phyloP scores from a whole-genome alignment of 2,888 invertebrate species.

The Magallana nippona region DNA sequence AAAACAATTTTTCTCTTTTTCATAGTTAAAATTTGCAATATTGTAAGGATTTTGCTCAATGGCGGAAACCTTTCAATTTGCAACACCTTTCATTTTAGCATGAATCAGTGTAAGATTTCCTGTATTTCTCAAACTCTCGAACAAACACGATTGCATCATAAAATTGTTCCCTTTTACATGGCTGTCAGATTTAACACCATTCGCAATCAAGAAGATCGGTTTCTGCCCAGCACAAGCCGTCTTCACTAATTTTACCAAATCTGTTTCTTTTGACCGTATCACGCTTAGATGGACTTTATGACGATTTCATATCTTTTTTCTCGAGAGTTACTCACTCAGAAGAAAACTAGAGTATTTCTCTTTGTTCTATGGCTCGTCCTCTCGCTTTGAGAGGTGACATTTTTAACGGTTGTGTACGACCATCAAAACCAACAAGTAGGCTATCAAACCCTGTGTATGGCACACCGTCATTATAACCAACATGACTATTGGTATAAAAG shows the following conservation, averaged over 20 bases:
- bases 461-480: slow-evolving; percentile 5
- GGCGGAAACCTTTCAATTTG: no score
- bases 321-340: background rate
- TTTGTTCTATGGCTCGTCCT: background rate
- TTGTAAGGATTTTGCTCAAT: no score
- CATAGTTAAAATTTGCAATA: no score
- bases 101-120: background rate
- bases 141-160: background rate
- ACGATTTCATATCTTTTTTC: slow-evolving; percentile 16
- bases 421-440: slow-evolving; percentile 10
- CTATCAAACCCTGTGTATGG: slow-evolving; percentile 20
- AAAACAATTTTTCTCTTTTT: no score
- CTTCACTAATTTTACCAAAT: slow-evolving; percentile 14
- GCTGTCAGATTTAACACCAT: background rate
- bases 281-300: slow-evolving; percentile 7
- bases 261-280: background rate
- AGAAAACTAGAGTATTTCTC: background rate
- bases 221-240: background rate
- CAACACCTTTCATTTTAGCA: no score
- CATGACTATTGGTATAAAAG: slow-evolving; percentile 28
- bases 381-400: slow-evolving; percentile 11
- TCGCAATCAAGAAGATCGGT: background rate
- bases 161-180: background rate
- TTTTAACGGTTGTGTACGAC: background rate
- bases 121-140: background rate